phyloP scores from a whole-genome alignment of 2,797 vertebrate species.

The Hydrolagus colliei region DNA sequence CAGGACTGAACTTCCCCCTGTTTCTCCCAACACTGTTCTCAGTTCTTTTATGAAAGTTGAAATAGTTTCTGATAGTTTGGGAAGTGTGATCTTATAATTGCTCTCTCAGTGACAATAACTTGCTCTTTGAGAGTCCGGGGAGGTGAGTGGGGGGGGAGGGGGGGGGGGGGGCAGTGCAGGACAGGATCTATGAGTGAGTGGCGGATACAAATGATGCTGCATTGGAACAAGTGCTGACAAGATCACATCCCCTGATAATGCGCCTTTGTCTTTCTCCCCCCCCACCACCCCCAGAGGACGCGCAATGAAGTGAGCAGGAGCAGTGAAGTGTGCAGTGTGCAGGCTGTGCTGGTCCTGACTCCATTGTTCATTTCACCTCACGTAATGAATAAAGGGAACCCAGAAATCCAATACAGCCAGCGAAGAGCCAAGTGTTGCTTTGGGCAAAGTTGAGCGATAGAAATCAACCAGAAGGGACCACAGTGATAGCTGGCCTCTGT shows the following conservation, averaged over 20 bases:
- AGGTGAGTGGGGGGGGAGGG: not conserved
- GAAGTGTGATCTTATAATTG: too few species aligned
- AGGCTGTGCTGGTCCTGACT: not conserved
- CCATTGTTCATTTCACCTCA: not conserved
- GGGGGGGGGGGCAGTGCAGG: not conserved
- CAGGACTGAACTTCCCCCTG: too few species aligned
- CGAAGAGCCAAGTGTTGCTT: not conserved
- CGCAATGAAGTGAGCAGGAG: not conserved
- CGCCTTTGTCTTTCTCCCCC: not conserved
- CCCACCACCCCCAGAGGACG: not conserved
- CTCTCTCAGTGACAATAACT: slow-evolving; percentile 33
- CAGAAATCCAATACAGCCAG: too few species aligned
- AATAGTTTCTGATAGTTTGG: too few species aligned
- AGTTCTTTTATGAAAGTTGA: too few species aligned
- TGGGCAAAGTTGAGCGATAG: not conserved
- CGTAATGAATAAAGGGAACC: not conserved
- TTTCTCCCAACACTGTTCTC: too few species aligned
- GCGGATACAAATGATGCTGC: not conserved
- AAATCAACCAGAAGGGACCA: not conserved
- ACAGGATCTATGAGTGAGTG: not conserved
- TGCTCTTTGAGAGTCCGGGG: slow-evolving; percentile 5
- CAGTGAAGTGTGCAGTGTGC: not conserved
- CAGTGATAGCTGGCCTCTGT: too few species aligned
- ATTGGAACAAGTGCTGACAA: slow-evolving; percentile 32
- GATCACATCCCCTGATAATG: slow-evolving; percentile 43